Conservation (phyloP, 2,888 invertebrate genomes). For the Sturmia bella region DNA sequence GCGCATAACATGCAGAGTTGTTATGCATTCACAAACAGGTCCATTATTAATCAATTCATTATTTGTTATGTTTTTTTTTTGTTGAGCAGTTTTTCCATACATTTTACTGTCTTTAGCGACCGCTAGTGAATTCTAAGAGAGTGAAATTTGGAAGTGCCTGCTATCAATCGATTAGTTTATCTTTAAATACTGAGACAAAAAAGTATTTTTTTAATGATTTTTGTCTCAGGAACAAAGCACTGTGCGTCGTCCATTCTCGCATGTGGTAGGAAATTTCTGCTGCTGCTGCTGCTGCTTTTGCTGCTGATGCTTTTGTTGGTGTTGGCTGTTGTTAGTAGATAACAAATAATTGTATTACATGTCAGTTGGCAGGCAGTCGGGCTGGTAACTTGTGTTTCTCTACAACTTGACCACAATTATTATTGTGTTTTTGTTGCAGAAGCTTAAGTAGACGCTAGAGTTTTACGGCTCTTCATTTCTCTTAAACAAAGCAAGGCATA, state of each 20-base stretch:
- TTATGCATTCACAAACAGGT: too few relatives aligned
- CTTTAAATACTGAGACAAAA: too few relatives aligned
- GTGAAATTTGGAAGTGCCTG: too few relatives aligned
- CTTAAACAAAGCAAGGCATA: conserved; percentile 8
- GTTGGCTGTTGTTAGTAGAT: conserved; percentile 50
- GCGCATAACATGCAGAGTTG: too few relatives aligned
- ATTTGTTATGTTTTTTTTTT: too few relatives aligned
- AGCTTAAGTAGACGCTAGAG: conserved; percentile 1
- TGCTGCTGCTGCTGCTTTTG: not conserved
- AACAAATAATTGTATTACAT: conserved; percentile 68
- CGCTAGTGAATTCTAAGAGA: too few relatives aligned
- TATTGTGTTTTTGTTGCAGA: conserved; percentile 21
- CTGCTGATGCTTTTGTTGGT: not conserved
- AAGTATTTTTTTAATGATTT: too few relatives aligned
- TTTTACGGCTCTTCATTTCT: not conserved
- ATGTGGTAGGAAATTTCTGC: not conserved
- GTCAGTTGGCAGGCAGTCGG: conserved; percentile 42
- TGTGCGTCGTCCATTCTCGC: conserved; percentile 16
- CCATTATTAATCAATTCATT: too few relatives aligned
- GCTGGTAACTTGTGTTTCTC: conserved; percentile 52
- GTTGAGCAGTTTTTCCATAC: too few relatives aligned
- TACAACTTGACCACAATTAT: conserved; percentile 65
- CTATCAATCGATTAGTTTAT: too few relatives aligned
- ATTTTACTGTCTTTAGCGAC: too few relatives aligned
- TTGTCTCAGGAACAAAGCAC: too few relatives aligned